Percentiles rank a stretch among this genome's conserved stretches.
Evolutionary conservation across 64 coral and sea anemone genomes (phyloP).

Genomic region (Montipora foliosa): DNA sequence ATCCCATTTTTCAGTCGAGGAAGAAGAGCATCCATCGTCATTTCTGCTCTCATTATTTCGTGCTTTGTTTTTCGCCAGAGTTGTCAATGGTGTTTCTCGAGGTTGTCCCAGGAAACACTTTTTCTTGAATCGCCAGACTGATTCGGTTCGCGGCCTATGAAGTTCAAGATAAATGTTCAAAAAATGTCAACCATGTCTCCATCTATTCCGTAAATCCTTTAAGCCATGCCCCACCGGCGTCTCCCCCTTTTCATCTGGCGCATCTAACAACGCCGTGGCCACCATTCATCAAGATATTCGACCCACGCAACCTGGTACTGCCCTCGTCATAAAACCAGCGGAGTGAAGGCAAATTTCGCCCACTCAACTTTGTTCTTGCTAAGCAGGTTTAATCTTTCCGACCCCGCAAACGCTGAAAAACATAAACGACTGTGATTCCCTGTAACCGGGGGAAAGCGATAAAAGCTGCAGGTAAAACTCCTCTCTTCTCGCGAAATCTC

Average conservation of each 20-base stretch:
- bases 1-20: not conserved
- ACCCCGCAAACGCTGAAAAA: constrained; percentile 34
- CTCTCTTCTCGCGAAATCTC: constrained; percentile 55
- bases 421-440: constrained; percentile 50
- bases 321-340: constrained; percentile 55
- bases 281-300: constrained; percentile 68
- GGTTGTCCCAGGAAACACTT: constrained; percentile 43
- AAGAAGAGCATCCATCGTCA: not conserved
- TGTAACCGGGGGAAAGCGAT: constrained; percentile 36
- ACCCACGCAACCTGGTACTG: constrained; percentile 56
- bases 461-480: constrained; percentile 56
- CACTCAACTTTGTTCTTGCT: constrained; percentile 36
- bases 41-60: not conserved
- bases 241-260: constrained; percentile 17
- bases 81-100: constrained; percentile 31
- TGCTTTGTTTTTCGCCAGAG: not conserved
- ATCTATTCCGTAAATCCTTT: not conserved
- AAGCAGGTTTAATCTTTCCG: constrained; percentile 41
- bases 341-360: constrained; percentile 62
- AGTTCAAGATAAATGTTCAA: not conserved
- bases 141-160: constrained; percentile 26
- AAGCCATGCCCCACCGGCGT: constrained; percentile 60
- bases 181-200: constrained; percentile 20
- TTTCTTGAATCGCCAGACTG: not conserved
- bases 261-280: constrained; percentile 54